Conservation (phyloP, 1,140 invertebrate species). For the Thereuonema tuberculata region DNA sequence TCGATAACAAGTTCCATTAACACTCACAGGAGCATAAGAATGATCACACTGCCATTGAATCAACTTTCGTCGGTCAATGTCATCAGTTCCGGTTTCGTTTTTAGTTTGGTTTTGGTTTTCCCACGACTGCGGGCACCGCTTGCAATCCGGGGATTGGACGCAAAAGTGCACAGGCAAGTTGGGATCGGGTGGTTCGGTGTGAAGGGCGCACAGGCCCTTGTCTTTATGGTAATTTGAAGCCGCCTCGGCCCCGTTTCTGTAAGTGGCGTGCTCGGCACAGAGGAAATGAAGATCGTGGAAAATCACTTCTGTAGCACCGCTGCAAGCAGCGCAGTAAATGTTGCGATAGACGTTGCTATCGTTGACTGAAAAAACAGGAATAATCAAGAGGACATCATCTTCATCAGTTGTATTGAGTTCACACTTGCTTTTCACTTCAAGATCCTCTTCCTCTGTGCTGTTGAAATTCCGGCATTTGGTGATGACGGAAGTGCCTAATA, state of each 20-base stretch:
- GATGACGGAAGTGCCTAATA: not conserved
- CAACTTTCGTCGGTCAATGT: not conserved
- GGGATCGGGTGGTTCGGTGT: not conserved
- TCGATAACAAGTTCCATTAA: no score
- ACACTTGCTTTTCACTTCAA: not conserved
- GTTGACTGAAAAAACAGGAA: not conserved
- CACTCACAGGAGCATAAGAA: not conserved
- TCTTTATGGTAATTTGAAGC: not conserved
- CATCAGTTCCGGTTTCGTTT: not conserved
- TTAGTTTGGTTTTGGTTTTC: not conserved
- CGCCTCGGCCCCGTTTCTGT: not conserved
- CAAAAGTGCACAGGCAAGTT: not conserved
- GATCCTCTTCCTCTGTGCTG: no score
- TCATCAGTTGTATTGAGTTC: not conserved
- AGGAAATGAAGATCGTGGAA: not conserved
- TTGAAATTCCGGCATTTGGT: conserved; percentile 4
- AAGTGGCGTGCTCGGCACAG: not conserved
- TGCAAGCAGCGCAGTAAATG: conserved; percentile 1
- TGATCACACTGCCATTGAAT: not conserved
- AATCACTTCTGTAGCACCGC: not conserved
- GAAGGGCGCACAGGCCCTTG: not conserved
- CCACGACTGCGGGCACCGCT: not conserved
- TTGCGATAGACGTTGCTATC: conserved; percentile 3
- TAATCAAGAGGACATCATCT: not conserved
- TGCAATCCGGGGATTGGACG: not conserved